These are phyloP conservation scores for Agrilus planipennis DNA, from an alignment of 1,140 invertebrate species.

Conservation along the genomic window DNA sequence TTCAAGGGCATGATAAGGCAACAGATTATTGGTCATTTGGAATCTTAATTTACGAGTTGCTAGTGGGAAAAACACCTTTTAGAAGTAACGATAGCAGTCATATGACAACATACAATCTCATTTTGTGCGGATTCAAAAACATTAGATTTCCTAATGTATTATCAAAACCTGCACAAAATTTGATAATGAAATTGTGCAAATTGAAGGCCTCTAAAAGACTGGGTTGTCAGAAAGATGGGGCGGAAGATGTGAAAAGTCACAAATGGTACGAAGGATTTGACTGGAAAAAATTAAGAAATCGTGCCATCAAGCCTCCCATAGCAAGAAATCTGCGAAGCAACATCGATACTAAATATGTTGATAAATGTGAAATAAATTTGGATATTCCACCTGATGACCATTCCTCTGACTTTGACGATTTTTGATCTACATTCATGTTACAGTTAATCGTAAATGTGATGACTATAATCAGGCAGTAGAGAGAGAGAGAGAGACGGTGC, in stretches of 20 bases:
- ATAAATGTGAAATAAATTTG: conserved; percentile 21
- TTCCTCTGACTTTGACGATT: too few relatives aligned
- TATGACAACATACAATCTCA: conserved; percentile 96
- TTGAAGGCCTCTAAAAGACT: conserved; percentile 83
- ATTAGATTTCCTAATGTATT: conserved; percentile 74
- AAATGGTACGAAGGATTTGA: conserved; percentile 48
- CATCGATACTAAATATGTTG: conserved; percentile 23
- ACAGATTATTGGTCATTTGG: conserved; percentile 95
- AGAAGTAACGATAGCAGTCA: conserved; percentile 71
- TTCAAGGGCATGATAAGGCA: conserved; percentile 79
- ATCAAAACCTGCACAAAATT: conserved; percentile 61
- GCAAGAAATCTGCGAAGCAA: conserved; percentile 17
- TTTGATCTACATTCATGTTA: too few relatives aligned
- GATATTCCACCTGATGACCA: conserved; percentile 22
- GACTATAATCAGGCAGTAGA: too few relatives aligned
- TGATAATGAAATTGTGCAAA: conserved; percentile 81
- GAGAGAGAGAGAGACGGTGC: too few relatives aligned
- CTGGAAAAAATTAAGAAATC: conserved; percentile 19
- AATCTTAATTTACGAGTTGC: conserved; percentile 84
- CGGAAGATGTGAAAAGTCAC: conserved; percentile 86
- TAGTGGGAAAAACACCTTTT: conserved; percentile 91
- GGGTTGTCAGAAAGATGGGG: conserved; percentile 82
- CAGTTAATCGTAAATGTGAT: too few relatives aligned
- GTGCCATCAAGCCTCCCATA: conserved; percentile 17
- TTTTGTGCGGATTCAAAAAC: conserved; percentile 81